Base-by-base conservation (phyloP, 1,140 invertebrate genomes). In the Himalopsyche phryganea region DNA sequence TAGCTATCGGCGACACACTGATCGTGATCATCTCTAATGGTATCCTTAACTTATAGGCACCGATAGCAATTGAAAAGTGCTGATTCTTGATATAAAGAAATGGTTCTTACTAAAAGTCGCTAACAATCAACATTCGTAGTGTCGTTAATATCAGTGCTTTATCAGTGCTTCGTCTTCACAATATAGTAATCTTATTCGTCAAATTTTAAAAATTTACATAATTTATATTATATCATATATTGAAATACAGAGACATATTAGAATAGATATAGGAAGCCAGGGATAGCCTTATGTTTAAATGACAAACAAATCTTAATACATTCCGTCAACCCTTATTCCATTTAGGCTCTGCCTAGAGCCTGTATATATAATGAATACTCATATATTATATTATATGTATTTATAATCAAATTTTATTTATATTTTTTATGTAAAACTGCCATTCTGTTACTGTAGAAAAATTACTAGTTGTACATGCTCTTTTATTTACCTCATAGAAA, bases 271-370 rank as follows among this genome's bases (percentile, higher is more conserved):
- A 51, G 50, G 6, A 42, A 41, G 38, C 50, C 38, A 51, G 19
- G 20, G 19, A 51, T 41, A 51, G 50, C 50, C 38, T 51, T 51
- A 51, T 14, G 19, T 51, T 40, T 50, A 50, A 36, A 19, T 23
- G 14, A 48, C 38, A 40, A 40, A 40, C 38, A 40, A 40, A 40
- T 15, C 38, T 40, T 40, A 40, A 40, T 40, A 40, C 38, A 40
- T 40, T 35, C 38, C 38, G 38, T 40, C 38, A 40, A 15, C 38
- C 38, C 38, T 40, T 40, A n/a, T 40, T 15, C 38, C 38, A n/a
- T 11, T 3, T 11, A 28, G 23, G 9, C 9, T 28, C 23, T 28
- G 9, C 23, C 3, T 28, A 28, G 23, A 28, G 9, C 9, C 23
- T 28, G 23, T 28, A 5, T 5, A 28, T 28, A 28, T 28, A 28